These are phyloP conservation scores for Hydrozoanthus tunicans DNA, from an alignment of 64 coral and sea anemone genomes.

Conservation along the genomic window DNA sequence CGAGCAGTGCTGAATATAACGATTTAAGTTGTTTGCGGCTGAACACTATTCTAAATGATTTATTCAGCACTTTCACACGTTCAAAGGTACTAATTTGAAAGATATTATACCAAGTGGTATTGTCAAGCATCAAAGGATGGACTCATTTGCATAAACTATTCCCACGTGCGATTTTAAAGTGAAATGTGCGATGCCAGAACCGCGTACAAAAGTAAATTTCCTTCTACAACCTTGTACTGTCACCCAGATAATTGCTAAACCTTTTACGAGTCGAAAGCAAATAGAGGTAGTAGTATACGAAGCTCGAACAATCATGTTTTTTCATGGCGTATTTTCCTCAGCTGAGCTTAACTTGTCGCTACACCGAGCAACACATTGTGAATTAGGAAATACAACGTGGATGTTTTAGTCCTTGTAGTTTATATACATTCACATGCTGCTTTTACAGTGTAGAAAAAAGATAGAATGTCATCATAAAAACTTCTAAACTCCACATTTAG, in stretches of 20 bases:
- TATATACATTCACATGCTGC: background rate
- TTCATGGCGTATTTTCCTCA: background rate
- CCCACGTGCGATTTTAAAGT: constrained; percentile 49
- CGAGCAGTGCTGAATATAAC: constrained; percentile 15
- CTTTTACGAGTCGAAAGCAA: background rate
- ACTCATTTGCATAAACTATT: constrained; percentile 56
- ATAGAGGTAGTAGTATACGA: background rate
- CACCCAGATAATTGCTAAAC: background rate
- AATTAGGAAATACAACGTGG: constrained; percentile 34
- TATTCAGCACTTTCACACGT: constrained; percentile 57
- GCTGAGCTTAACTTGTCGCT: background rate
- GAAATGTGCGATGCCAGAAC: constrained; percentile 3
- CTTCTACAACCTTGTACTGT: background rate
- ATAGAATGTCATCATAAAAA: background rate
- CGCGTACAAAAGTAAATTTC: background rate
- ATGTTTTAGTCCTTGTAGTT: background rate
- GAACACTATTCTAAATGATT: constrained; percentile 22
- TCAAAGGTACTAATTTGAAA: constrained; percentile 46
- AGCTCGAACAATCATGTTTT: background rate
- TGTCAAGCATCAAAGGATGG: constrained; percentile 26
- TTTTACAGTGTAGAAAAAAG: background rate
- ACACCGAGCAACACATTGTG: constrained; percentile 3
- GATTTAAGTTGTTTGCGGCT: constrained; percentile 15
- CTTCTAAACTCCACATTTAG: constrained; percentile 13
- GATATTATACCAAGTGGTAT: constrained; percentile 24